Evolutionary conservation across 2,888 invertebrate genomes (phyloP).

Genomic region (Cephus runcator): DNA sequence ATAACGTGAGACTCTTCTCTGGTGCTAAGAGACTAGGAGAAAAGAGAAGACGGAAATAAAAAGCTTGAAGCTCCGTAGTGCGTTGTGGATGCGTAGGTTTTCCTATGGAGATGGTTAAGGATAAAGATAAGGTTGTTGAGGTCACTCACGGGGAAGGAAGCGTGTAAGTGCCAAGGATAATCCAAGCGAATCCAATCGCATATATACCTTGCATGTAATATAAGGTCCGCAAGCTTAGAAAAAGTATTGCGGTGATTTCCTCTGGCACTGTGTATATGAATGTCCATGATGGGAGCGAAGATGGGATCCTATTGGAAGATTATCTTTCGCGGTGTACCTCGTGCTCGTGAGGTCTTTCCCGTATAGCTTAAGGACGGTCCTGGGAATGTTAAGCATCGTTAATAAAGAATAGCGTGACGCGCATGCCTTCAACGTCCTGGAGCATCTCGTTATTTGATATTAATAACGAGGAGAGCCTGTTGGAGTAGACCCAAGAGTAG

Average conservation of each 20-base stretch:
- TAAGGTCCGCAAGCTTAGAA: not conserved
- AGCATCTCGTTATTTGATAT: conserved; percentile 64
- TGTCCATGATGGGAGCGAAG: not conserved
- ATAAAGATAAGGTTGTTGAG: not conserved
- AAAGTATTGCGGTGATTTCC: not conserved
- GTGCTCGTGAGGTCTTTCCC: not conserved
- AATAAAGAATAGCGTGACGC: conserved; percentile 61
- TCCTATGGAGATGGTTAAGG: not conserved
- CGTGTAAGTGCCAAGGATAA: not conserved
- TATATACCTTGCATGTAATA: not conserved
- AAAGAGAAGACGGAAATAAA: not conserved
- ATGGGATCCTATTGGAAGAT: not conserved
- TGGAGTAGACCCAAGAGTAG: conserved; percentile 34
- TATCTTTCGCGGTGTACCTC: not conserved
- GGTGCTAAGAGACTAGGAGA: not conserved
- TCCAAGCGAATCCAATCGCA: not conserved
- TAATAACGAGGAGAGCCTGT: conserved; percentile 53
- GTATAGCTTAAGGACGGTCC: conserved; percentile 24
- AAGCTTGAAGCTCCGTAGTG: not conserved
- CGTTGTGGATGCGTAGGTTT: not conserved
- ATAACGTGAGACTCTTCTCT: not conserved
- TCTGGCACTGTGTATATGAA: not conserved
- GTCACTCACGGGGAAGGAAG: not conserved
- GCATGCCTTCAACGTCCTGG: conserved; percentile 51
- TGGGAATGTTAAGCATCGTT: conserved; percentile 52